phyloP scores from a whole-genome alignment of 2,888 invertebrate species.

The Mycogona germanica region DNA sequence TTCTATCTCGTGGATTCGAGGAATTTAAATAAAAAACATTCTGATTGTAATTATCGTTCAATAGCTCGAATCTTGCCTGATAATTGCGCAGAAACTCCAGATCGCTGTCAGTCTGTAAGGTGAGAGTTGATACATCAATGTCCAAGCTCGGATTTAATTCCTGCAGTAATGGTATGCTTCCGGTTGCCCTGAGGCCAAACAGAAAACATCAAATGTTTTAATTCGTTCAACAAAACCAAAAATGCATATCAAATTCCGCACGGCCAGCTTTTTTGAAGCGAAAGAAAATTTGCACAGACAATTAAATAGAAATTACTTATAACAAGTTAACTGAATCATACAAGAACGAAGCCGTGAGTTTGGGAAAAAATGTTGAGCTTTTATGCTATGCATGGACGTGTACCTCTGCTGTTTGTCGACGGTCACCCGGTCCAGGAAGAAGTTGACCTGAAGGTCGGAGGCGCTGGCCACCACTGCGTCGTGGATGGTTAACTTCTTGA shows the following conservation, averaged over 20 bases:
- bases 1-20: too few species aligned
- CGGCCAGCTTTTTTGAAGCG: too few species aligned
- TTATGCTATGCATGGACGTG: too few species aligned
- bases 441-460: constrained; percentile 9
- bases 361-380: background rate
- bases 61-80: constrained; percentile 2
- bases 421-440: background rate
- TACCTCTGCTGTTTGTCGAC: background rate
- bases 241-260: too few species aligned
- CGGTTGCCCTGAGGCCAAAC: background rate
- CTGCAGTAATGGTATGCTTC: constrained; percentile 4
- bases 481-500: constrained; percentile 13
- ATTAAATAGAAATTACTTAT: too few species aligned
- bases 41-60: too few species aligned
- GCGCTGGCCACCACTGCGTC: background rate
- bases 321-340: too few species aligned
- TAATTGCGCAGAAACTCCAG: constrained; percentile 3
- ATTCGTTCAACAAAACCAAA: background rate
- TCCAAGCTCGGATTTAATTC: constrained; percentile 8
- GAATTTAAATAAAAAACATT: too few species aligned
- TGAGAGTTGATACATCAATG: background rate
- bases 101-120: background rate
- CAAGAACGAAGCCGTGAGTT: too few species aligned
- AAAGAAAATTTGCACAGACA: too few species aligned
- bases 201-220: background rate